Percentiles rank a stretch among this genome's conserved stretches.
phyloP scores from a whole-genome alignment of 35 echinoderm and acorn worm species.

The Anneissia japonica region DNA sequence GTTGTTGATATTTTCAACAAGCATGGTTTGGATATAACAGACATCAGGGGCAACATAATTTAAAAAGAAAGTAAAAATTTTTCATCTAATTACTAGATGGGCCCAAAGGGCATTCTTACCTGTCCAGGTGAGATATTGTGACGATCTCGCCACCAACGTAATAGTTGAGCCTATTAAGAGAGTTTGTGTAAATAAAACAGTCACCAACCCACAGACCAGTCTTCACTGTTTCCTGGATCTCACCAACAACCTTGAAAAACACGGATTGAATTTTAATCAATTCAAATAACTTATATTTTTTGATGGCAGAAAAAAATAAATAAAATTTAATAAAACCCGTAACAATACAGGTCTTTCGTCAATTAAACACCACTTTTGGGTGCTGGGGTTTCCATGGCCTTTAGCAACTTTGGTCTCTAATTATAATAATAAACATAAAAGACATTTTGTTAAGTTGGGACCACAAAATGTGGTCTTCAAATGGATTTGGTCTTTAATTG shows the following conservation, averaged over 20 bases:
- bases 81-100: no score
- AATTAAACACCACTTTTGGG: no score
- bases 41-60: no score
- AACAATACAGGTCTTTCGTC: no score
- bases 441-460: no score
- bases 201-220: constrained; percentile 95
- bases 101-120: constrained; percentile 43
- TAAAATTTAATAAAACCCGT: neutral
- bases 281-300: neutral
- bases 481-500: no score
- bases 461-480: no score
- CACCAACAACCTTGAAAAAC: constrained; percentile 75
- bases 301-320: neutral
- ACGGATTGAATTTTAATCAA: neutral
- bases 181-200: constrained; percentile 99
- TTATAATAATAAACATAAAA: no score
- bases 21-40: no score
- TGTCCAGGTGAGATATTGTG: constrained; percentile 95
- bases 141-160: constrained; percentile 98
- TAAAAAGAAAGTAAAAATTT: no score
- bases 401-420: no score
- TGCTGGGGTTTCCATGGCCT: no score
- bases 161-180: constrained; percentile 93
- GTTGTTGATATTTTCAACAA: neutral
- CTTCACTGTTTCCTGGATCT: constrained; percentile 91